phyloP scores from a whole-genome alignment of 2,797 vertebrate species.

The Neoniphon sammara region DNA sequence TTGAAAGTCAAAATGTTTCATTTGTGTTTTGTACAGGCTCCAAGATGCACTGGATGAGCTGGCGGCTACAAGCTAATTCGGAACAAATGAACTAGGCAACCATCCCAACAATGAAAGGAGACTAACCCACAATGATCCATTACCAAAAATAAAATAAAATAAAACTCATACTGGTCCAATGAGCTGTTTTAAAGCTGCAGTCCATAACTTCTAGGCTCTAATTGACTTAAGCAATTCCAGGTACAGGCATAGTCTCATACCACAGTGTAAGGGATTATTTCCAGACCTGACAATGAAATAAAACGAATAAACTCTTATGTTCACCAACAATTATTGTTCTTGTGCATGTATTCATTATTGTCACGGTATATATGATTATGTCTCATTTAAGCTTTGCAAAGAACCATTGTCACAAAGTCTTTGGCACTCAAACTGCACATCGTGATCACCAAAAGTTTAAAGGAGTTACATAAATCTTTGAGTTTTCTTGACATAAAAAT shows the following conservation, averaged over 20 bases:
- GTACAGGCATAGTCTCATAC: slow-evolving; percentile 30
- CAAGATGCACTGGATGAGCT: slow-evolving; percentile 82
- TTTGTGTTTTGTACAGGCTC: slow-evolving; percentile 78
- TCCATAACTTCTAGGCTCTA: slow-evolving; percentile 7
- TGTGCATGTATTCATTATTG: slow-evolving; percentile 21
- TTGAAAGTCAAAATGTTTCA: slow-evolving; percentile 16
- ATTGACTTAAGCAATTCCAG: slow-evolving; percentile 18
- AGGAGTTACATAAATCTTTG: not conserved
- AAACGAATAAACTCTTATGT: slow-evolving; percentile 57
- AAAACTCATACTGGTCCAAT: not conserved
- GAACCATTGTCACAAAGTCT: not conserved
- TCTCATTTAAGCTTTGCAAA: not conserved
- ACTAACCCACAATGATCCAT: slow-evolving; percentile 23
- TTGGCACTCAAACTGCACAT: not conserved
- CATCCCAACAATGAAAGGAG: slow-evolving; percentile 27
- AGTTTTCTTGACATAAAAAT: not conserved
- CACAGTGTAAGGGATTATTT: slow-evolving; percentile 3
- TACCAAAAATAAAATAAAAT: slow-evolving; percentile 3
- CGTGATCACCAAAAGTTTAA: not conserved
- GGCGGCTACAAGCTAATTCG: slow-evolving; percentile 48
- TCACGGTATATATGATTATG: not conserved
- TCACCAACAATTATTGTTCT: slow-evolving; percentile 7
- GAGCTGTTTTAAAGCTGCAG: not conserved
- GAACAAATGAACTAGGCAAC: slow-evolving; percentile 35
- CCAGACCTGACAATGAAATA: slow-evolving; percentile 28